phyloP scores from a whole-genome alignment of 2,113 vertebrate species.

The Megalops atlanticus region DNA sequence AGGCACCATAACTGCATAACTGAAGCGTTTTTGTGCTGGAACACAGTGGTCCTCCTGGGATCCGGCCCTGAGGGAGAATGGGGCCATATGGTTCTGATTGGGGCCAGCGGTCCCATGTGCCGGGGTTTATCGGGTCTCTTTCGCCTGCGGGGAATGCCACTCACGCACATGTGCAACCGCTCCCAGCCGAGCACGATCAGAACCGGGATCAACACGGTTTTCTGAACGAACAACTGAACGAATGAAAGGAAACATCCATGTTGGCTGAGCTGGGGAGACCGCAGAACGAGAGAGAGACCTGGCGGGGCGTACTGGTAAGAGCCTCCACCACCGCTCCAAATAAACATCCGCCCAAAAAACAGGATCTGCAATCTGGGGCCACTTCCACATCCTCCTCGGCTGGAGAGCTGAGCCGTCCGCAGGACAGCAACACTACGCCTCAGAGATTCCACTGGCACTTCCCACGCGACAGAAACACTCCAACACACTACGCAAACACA shows the following conservation, averaged over 20 bases:
- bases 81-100: not conserved
- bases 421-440: not conserved
- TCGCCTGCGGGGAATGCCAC: not conserved
- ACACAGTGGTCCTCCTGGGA: not conserved
- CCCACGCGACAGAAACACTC: slow-evolving; percentile 2
- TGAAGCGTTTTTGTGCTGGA: not conserved
- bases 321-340: not conserved
- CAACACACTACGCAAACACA: too few relatives aligned
- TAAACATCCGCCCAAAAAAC: not conserved
- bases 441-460: not conserved
- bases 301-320: not conserved
- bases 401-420: not conserved
- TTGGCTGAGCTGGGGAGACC: too few relatives aligned
- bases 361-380: not conserved
- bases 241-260: not conserved
- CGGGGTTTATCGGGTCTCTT: not conserved
- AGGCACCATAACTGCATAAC: not conserved
- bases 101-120: not conserved
- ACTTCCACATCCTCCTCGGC: not conserved
- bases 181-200: not conserved
- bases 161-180: not conserved
- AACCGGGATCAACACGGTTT: not conserved
- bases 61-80: not conserved
- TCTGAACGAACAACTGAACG: not conserved
- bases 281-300: too few relatives aligned